Conservation (phyloP, 2,888 invertebrate species). For the Phasia obesa region DNA sequence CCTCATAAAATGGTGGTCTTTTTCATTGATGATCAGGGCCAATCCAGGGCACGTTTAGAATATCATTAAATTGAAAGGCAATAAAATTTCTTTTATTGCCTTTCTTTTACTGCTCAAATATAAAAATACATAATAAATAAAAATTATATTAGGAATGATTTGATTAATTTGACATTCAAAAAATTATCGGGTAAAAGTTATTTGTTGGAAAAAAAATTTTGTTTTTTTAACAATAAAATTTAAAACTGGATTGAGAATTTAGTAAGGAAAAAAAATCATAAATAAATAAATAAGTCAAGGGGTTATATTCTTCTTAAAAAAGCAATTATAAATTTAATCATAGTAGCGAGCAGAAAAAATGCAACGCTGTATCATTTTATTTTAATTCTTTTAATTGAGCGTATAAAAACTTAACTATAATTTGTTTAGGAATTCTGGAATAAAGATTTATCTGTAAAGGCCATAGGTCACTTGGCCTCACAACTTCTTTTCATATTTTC, state of each 20-base stretch:
- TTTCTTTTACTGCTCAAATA: constrained; percentile 49
- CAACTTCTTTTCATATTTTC: too few relatives aligned
- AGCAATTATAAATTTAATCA: too few relatives aligned
- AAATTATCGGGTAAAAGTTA: not conserved
- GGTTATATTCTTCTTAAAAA: too few relatives aligned
- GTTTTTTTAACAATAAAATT: not conserved
- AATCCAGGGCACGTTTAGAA: constrained; percentile 74
- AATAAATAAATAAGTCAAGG: too few relatives aligned
- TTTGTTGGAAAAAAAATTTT: not conserved
- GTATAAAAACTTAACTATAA: too few relatives aligned
- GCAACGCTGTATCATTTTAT: too few relatives aligned
- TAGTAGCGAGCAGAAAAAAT: too few relatives aligned
- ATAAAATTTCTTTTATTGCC: too few relatives aligned
- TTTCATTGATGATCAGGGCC: constrained; percentile 77
- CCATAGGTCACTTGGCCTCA: too few relatives aligned
- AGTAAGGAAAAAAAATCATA: not conserved
- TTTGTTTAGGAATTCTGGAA: too few relatives aligned
- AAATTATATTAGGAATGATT: constrained; percentile 16
- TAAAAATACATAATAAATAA: not conserved
- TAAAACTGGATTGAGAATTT: not conserved
- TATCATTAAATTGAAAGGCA: constrained; percentile 55
- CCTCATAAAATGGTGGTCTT: constrained; percentile 79
- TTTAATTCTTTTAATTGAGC: too few relatives aligned
- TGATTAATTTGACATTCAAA: constrained; percentile 6
- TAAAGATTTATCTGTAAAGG: too few relatives aligned